Conservation (phyloP, 2,888 invertebrate species). For the Himalopsyche japonica region DNA sequence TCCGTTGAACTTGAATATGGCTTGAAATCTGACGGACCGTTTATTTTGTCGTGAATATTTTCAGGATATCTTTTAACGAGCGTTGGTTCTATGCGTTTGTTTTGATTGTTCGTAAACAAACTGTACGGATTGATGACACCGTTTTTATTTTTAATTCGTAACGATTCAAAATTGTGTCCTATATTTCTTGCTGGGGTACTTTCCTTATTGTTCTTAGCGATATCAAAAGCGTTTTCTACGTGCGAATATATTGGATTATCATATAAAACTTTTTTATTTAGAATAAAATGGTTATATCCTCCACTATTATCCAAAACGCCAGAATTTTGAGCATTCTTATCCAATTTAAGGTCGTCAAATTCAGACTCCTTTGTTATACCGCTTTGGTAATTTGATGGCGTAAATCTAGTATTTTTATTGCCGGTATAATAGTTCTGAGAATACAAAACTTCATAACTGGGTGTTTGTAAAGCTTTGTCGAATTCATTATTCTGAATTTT, state of each 20-base stretch:
- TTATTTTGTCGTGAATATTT: constrained; percentile 33
- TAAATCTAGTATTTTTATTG: neutral
- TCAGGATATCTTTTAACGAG: constrained; percentile 18
- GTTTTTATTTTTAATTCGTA: neutral
- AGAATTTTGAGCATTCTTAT: neutral
- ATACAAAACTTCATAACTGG: constrained; percentile 31
- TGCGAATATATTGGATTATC: neutral
- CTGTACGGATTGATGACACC: neutral
- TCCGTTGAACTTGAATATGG: neutral
- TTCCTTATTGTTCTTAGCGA: neutral
- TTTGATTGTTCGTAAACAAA: neutral
- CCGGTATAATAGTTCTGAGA: constrained; percentile 33
- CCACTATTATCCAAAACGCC: neutral
- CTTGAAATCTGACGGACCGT: neutral
- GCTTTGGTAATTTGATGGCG: neutral
- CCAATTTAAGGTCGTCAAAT: neutral
- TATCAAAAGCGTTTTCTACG: neutral
- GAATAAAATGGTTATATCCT: neutral
- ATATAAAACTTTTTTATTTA: neutral
- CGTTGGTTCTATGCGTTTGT: neutral
- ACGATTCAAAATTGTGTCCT: neutral
- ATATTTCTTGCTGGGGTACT: neutral
- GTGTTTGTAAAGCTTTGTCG: neutral
- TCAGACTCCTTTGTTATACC: neutral
- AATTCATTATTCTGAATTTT: neutral